Evolutionary conservation across 2,113 vertebrate species (phyloP).

Genomic region (Prunella himalayana): DNA sequence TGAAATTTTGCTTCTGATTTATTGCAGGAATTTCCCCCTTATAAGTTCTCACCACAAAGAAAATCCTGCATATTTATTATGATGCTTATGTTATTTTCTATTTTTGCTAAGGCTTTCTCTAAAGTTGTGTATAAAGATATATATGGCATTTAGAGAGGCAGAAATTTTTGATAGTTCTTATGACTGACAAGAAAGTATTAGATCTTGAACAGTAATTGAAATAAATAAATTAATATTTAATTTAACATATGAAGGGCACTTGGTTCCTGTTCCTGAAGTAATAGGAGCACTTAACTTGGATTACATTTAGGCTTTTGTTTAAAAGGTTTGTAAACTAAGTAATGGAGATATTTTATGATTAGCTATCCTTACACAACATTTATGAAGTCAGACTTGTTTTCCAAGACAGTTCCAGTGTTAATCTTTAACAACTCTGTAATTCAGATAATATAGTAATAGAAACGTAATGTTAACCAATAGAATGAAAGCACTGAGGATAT

Average conservation of each 20-base stretch:
- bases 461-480: not conserved
- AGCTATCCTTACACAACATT: not conserved
- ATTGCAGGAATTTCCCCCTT: not conserved
- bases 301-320: not conserved
- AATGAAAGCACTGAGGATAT: not conserved
- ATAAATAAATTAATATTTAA: not conserved
- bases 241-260: not conserved
- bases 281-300: not conserved
- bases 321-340: not conserved
- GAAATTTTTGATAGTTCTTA: not conserved
- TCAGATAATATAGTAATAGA: not conserved
- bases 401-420: conserved; percentile 13
- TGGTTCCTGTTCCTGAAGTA: not conserved
- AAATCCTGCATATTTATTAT: not conserved
- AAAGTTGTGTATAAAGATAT: not conserved
- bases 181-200: not conserved
- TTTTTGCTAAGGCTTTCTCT: not conserved
- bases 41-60: not conserved
- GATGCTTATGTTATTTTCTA: not conserved
- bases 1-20: not conserved
- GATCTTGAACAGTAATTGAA: not conserved
- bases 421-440: conserved; percentile 23
- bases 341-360: not conserved
- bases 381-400: conserved; percentile 11
- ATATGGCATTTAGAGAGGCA: not conserved